phyloP scores from a whole-genome alignment of 2,113 vertebrate genomes.

The Centropus bengalensis region DNA sequence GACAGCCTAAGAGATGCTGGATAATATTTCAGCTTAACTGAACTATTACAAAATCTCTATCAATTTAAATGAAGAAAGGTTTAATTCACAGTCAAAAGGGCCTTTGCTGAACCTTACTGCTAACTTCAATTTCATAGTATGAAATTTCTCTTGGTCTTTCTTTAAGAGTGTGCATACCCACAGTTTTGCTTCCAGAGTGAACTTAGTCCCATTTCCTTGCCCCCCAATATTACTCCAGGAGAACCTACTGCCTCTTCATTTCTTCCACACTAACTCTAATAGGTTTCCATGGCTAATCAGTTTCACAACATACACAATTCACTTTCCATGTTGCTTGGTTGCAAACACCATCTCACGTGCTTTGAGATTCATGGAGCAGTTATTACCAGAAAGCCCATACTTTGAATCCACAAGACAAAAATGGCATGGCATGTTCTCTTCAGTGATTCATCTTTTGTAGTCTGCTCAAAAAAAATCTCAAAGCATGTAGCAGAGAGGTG shows the following conservation, averaged over 20 bases:
- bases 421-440: fast-evolving
- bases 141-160: not conserved
- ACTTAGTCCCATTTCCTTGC: fast-evolving
- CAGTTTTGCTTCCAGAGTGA: not conserved
- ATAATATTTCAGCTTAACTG: not conserved
- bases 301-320: not conserved
- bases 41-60: not conserved
- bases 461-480: not conserved
- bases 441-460: not conserved
- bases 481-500: not conserved
- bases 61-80: not conserved
- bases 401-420: not conserved
- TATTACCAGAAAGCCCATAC: not conserved
- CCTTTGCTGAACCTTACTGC: not conserved
- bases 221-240: not conserved
- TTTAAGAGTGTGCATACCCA: not conserved
- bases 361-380: not conserved
- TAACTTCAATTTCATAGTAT: not conserved
- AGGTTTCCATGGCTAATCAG: not conserved
- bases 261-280: fast-evolving
- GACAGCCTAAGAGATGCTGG: not conserved
- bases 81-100: not conserved
- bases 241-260: not conserved
- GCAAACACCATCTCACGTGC: not conserved
- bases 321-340: not conserved